phyloP scores from a whole-genome alignment of 2,797 vertebrate species.

The Coracias cyanogaster region DNA sequence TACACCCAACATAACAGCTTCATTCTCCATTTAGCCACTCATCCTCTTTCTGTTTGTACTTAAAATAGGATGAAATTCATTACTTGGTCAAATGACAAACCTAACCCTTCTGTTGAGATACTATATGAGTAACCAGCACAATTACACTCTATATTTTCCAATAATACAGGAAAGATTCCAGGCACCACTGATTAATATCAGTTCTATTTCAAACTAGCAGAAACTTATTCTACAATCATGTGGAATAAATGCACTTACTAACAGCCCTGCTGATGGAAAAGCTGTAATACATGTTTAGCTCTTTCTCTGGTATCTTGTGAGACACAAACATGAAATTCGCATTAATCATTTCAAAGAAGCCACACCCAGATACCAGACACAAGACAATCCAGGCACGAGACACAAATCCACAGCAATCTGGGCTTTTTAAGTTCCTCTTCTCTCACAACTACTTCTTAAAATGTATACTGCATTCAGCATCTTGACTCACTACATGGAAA shows the following conservation, averaged over 20 bases:
- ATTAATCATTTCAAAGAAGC: not conserved
- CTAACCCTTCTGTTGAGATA: not conserved
- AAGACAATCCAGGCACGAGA: not conserved
- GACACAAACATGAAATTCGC: not conserved
- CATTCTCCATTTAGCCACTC: slow-evolving; percentile 29
- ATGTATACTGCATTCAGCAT: not conserved
- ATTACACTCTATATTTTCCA: not conserved
- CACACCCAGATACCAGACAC: not conserved
- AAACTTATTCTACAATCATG: not conserved
- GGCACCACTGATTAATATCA: not conserved
- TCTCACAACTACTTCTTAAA: not conserved
- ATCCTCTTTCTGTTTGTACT: slow-evolving; percentile 13
- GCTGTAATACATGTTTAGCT: not conserved
- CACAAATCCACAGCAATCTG: not conserved
- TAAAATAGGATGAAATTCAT: slow-evolving; percentile 17
- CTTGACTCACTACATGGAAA: not conserved
- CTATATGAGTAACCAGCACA: not conserved
- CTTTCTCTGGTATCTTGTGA: not conserved
- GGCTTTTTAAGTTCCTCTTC: not conserved
- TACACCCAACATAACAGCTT: slow-evolving; percentile 15
- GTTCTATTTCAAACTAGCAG: not conserved
- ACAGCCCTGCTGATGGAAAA: not conserved
- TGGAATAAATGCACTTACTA: not conserved
- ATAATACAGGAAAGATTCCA: not conserved
- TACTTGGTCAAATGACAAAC: slow-evolving; percentile 4